Evolutionary conservation across 2,113 vertebrate species (phyloP).

Genomic region (Willisornis vidua): DNA sequence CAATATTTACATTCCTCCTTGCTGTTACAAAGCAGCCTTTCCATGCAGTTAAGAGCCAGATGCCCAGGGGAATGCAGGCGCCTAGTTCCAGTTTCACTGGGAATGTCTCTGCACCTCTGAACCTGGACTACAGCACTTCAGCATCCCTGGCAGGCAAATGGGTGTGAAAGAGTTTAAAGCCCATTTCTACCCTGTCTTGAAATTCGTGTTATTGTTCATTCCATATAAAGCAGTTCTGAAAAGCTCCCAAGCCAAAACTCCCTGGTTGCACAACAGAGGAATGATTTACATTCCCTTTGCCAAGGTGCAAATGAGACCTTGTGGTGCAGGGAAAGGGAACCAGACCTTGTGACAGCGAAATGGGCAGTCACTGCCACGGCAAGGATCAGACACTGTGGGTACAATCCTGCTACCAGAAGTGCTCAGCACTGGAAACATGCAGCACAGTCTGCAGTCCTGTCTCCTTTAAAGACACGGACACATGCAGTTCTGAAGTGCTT

Average conservation of each 20-base stretch:
- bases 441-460: background rate
- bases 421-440: background rate
- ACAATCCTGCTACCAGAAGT: background rate
- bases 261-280: background rate
- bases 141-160: background rate
- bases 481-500: slow-evolving; percentile 59
- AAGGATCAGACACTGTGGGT: background rate
- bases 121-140: background rate
- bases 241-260: slow-evolving; percentile 35
- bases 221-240: slow-evolving; percentile 16
- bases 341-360: background rate
- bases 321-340: background rate
- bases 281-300: slow-evolving; percentile 18
- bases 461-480: slow-evolving; percentile 57
- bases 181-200: slow-evolving; percentile 17
- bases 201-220: slow-evolving; percentile 14
- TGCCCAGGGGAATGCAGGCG: background rate
- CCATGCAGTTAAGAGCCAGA: background rate
- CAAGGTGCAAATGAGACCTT: background rate
- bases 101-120: background rate
- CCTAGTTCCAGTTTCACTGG: background rate
- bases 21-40: background rate
- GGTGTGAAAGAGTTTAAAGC: background rate
- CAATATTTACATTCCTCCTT: background rate
- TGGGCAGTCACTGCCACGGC: background rate